These are phyloP conservation scores for Botrylloides violaceus DNA, from an alignment of 23 tunicate species.

Conservation along the genomic window DNA sequence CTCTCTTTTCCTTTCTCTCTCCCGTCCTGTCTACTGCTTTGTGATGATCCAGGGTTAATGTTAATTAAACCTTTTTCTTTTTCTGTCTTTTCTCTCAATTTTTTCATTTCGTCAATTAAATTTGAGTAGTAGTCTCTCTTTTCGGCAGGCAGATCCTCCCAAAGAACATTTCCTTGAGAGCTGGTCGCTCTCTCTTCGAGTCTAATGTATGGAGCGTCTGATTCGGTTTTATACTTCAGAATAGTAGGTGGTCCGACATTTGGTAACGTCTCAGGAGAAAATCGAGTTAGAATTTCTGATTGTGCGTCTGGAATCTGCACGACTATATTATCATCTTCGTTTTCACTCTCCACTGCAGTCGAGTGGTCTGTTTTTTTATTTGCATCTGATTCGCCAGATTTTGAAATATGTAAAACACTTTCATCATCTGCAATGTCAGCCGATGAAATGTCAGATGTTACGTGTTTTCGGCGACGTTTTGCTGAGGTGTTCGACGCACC, in stretches of 20 bases:
- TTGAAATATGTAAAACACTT: conserved; percentile 9
- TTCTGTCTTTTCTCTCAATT: not conserved
- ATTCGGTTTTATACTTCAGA: conserved; percentile 67
- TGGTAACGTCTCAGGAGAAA: conserved; percentile 4
- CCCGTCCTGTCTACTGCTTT: conserved; percentile 34
- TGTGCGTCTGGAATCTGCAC: not conserved
- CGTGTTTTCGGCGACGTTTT: conserved; percentile 2
- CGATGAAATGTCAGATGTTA: conserved; percentile 32
- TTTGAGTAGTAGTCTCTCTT: conserved; percentile 35
- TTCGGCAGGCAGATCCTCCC: conserved; percentile 38
- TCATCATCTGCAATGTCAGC: conserved; percentile 24
- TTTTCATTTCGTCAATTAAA: conserved; percentile 28
- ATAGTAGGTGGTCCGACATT: conserved; percentile 65
- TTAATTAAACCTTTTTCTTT: conserved; percentile 24
- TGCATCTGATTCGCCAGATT: not conserved
- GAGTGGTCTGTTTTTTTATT: conserved; percentile 2
- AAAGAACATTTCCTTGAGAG: conserved; percentile 4
- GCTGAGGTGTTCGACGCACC: not conserved
- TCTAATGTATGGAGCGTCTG: conserved; percentile 29
- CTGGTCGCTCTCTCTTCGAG: conserved; percentile 26
- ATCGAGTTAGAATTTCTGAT: conserved; percentile 13
- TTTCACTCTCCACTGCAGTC: conserved; percentile 4
- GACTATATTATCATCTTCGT: conserved; percentile 29
- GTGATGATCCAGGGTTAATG: conserved; percentile 62
- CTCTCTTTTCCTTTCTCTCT: conserved; percentile 41